Evolutionary conservation across 92 coral and sea anemone genomes (phyloP).

Genomic region (Porites rus): DNA sequence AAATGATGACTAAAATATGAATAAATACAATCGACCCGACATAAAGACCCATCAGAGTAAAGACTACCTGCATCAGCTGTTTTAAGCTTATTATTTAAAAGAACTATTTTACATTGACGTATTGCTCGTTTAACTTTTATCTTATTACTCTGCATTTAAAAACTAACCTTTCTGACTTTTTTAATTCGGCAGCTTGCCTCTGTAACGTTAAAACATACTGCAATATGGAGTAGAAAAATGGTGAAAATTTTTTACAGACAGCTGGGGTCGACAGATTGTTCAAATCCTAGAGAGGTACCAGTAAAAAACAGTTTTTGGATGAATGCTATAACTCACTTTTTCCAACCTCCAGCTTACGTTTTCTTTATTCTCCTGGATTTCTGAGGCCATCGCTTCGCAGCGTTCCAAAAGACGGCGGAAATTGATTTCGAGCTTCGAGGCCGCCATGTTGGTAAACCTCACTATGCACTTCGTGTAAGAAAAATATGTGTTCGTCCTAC

Average conservation of each 20-base stretch:
- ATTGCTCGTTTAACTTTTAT: too few relatives aligned
- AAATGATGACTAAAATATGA: too few relatives aligned
- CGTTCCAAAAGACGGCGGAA: conserved; percentile 85
- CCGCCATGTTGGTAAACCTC: conserved; percentile 85
- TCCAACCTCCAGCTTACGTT: conserved; percentile 93
- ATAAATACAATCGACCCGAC: too few relatives aligned
- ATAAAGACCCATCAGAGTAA: too few relatives aligned
- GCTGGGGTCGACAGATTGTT: too few relatives aligned
- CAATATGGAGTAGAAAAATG: background rate
- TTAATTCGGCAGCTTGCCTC: conserved; percentile 81
- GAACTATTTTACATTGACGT: too few relatives aligned
- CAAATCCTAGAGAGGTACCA: too few relatives aligned
- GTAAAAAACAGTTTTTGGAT: too few relatives aligned
- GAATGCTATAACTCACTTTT: conserved; percentile 48
- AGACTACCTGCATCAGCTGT: too few relatives aligned
- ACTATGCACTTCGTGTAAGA: background rate
- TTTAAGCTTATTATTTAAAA: too few relatives aligned
- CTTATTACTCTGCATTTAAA: too few relatives aligned
- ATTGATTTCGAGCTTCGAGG: conserved; percentile 87
- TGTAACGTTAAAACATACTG: conserved; percentile 92
- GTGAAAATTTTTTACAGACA: background rate
- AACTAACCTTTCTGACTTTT: conserved; percentile 71
- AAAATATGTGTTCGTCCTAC: background rate
- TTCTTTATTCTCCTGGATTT: conserved; percentile 77
- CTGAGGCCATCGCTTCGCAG: conserved; percentile 92